phyloP scores from a whole-genome alignment of 2,797 vertebrate species.

The Semotilus atromaculatus region DNA sequence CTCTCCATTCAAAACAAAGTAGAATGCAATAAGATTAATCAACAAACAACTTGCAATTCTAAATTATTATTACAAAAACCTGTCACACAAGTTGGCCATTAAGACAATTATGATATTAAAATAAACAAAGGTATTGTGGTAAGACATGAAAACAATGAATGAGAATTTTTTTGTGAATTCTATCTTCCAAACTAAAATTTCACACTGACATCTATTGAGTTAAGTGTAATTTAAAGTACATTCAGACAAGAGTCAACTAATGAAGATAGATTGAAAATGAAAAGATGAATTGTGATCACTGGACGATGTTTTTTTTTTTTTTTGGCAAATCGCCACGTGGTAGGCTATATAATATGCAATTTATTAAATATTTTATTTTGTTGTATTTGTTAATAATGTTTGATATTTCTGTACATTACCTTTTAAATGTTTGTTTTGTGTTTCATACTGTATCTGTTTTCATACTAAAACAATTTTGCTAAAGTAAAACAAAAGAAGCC shows the following conservation, averaged over 20 bases:
- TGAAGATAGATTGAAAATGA: neutral
- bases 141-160: neutral
- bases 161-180: neutral
- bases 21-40: neutral
- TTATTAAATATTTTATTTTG: neutral
- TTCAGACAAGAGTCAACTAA: neutral
- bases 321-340: neutral
- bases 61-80: neutral
- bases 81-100: neutral
- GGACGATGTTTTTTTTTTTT: neutral
- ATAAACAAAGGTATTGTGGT: neutral
- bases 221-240: neutral
- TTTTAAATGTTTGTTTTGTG: neutral
- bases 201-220: neutral
- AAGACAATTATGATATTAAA: neutral
- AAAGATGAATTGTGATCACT: neutral
- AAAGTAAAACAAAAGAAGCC: neutral
- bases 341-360: neutral
- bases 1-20: neutral
- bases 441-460: neutral
- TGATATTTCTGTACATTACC: neutral
- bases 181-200: neutral
- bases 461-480: neutral
- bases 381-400: neutral
- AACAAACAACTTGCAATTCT: neutral